Percentiles rank a stretch among this genome's conserved stretches.
These are phyloP conservation scores for Hermatobates lingyangjiaoensis DNA, from an alignment of 1,140 invertebrate species.

Conservation along the genomic window DNA sequence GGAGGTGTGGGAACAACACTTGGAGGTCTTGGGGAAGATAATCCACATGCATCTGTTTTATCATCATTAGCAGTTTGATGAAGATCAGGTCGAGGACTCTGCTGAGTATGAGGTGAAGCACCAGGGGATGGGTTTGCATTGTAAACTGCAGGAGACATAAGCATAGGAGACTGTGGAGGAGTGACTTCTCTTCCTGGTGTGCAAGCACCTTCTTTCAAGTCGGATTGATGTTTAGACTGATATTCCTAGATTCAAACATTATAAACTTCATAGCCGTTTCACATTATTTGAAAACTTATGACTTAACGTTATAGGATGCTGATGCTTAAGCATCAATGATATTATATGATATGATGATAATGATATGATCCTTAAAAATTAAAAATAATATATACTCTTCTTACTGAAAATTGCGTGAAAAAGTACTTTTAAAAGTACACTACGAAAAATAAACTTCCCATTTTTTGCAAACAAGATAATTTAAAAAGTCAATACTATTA, in stretches of 20 bases:
- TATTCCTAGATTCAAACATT: conserved; percentile 36
- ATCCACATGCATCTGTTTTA: conserved; percentile 8
- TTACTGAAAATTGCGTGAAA: too few relatives aligned
- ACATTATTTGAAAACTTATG: too few relatives aligned
- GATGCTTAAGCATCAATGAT: too few relatives aligned
- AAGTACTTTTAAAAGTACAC: too few relatives aligned
- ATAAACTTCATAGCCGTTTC: too few relatives aligned
- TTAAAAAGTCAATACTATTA: too few relatives aligned
- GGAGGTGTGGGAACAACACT: conserved; percentile 9
- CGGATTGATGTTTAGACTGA: conserved; percentile 31
- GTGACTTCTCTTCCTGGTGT: neutral
- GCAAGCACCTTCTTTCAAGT: conserved; percentile 4
- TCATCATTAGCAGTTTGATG: conserved; percentile 3
- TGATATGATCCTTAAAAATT: too few relatives aligned
- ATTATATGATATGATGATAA: too few relatives aligned
- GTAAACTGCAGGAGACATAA: conserved; percentile 10
- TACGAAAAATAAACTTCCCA: too few relatives aligned
- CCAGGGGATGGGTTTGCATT: conserved; percentile 24
- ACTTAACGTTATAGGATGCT: too few relatives aligned
- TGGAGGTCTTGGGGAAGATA: conserved; percentile 6
- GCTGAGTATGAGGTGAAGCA: conserved; percentile 29
- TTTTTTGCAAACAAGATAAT: too few relatives aligned
- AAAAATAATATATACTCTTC: too few relatives aligned
- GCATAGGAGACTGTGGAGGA: conserved; percentile 14
- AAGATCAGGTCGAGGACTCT: conserved; percentile 34